These are phyloP conservation scores for Drosophila limbata DNA, from an alignment of 2,888 invertebrate genomes.

Conservation along the genomic window DNA sequence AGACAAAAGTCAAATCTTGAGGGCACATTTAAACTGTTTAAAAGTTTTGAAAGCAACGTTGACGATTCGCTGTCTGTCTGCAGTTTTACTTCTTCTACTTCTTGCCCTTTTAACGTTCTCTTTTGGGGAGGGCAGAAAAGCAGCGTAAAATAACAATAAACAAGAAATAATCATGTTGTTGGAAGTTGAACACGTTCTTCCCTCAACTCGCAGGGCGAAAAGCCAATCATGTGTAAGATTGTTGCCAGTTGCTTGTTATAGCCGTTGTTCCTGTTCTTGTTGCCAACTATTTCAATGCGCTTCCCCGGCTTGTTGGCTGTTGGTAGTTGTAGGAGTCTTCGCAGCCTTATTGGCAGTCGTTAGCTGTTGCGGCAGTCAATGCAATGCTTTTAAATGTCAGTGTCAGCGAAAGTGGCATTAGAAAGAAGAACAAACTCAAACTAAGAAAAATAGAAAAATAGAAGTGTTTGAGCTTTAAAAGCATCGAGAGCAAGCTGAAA, in stretches of 20 bases:
- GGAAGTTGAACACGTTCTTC: slow-evolving; percentile 21
- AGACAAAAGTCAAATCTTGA: slow-evolving; percentile 43
- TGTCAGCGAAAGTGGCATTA: slow-evolving; percentile 74
- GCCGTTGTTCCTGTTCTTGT: slow-evolving; percentile 19
- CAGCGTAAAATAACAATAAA: slow-evolving; percentile 79
- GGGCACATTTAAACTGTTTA: slow-evolving; percentile 43
- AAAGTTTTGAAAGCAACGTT: slow-evolving; percentile 53
- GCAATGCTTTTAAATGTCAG: slow-evolving; percentile 68
- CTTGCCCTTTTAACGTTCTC: neutral
- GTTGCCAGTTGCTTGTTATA: slow-evolving; percentile 35
- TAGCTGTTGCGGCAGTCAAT: slow-evolving; percentile 48
- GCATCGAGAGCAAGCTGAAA: slow-evolving; percentile 31
- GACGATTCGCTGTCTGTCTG: slow-evolving; percentile 29
- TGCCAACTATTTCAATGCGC: slow-evolving; percentile 59
- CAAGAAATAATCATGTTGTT: slow-evolving; percentile 79
- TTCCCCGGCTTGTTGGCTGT: slow-evolving; percentile 11
- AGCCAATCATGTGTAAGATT: slow-evolving; percentile 79
- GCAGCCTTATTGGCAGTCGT: slow-evolving; percentile 64
- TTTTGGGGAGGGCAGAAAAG: slow-evolving; percentile 36
- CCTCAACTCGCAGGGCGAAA: slow-evolving; percentile 22
- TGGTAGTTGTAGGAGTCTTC: slow-evolving; percentile 15
- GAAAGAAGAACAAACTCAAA: slow-evolving; percentile 26
- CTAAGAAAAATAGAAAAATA: too few relatives aligned
- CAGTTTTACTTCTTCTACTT: slow-evolving; percentile 8
- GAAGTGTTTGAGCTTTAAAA: slow-evolving; percentile 18